Evolutionary conservation across 64 coral and sea anemone species (phyloP).

Genomic region (Montipora capricornis): DNA sequence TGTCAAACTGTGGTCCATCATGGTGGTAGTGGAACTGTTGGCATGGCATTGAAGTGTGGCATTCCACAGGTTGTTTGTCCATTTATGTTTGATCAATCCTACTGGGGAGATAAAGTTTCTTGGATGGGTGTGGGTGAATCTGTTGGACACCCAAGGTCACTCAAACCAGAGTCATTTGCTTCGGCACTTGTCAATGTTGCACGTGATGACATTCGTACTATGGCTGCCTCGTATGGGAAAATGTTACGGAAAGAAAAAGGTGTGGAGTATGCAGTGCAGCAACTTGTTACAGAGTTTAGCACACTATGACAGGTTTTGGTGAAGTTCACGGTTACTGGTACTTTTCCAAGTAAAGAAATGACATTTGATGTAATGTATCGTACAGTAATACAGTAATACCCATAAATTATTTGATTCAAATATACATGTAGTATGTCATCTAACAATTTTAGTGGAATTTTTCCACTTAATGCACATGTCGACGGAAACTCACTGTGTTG

Average conservation of each 20-base stretch:
- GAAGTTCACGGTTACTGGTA: too few species aligned
- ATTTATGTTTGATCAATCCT: slow-evolving; percentile 97
- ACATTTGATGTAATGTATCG: too few species aligned
- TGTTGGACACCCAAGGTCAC: slow-evolving; percentile 80
- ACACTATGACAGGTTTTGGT: slow-evolving; percentile 21
- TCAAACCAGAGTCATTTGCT: slow-evolving; percentile 41
- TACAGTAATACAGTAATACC: too few species aligned
- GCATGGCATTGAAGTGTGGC: slow-evolving; percentile 68
- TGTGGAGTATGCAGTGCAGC: slow-evolving; percentile 51
- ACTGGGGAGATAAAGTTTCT: slow-evolving; percentile 87
- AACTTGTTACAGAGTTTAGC: slow-evolving; percentile 44
- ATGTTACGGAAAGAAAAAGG: slow-evolving; percentile 51
- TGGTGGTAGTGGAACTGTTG: slow-evolving; percentile 93
- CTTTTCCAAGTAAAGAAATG: too few species aligned
- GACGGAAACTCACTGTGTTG: too few species aligned
- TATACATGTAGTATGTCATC: too few species aligned
- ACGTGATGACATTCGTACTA: slow-evolving; percentile 41
- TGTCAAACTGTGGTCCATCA: slow-evolving; percentile 82
- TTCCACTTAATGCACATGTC: too few species aligned
- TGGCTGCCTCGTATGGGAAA: slow-evolving; percentile 55
- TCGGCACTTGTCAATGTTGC: slow-evolving; percentile 46
- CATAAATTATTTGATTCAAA: too few species aligned
- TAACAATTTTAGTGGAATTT: too few species aligned
- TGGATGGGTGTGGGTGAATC: slow-evolving; percentile 92
- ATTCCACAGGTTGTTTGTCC: slow-evolving; percentile 91